Evolutionary conservation across 2,113 vertebrate genomes (phyloP).

Genomic region (Microcebus lehilahytsara): DNA sequence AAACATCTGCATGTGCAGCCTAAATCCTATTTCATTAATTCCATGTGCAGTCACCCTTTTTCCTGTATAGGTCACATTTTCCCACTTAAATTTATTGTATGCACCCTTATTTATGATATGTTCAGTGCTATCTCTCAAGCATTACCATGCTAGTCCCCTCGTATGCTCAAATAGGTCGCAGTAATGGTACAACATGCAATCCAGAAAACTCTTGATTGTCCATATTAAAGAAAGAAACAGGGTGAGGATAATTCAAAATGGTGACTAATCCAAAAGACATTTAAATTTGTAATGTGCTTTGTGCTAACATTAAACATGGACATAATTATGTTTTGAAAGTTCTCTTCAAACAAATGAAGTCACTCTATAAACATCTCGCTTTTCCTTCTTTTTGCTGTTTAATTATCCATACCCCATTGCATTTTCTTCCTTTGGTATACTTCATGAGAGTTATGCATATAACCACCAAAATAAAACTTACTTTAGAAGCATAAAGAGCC

Average conservation of each 20-base stretch:
- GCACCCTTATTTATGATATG: background rate
- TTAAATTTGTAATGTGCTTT: slow-evolving; percentile 41
- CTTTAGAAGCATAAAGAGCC: background rate
- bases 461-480: background rate
- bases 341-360: slow-evolving; percentile 66
- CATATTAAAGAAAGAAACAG: slow-evolving; percentile 45
- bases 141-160: background rate
- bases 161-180: background rate
- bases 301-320: slow-evolving; percentile 50
- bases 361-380: slow-evolving; percentile 6
- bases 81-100: background rate
- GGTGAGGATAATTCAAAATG: slow-evolving; percentile 40
- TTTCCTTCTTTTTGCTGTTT: slow-evolving; percentile 39
- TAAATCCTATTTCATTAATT: slow-evolving; percentile 60
- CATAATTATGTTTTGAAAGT: slow-evolving; percentile 57
- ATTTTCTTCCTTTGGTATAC: background rate
- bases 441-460: background rate
- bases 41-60: slow-evolving; percentile 21
- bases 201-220: slow-evolving; percentile 36
- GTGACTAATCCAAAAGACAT: slow-evolving; percentile 63
- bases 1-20: background rate
- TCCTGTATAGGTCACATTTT: background rate
- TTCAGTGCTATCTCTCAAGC: background rate
- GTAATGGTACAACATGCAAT: background rate
- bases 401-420: slow-evolving; percentile 13